Evolutionary conservation across 2,888 invertebrate species (phyloP), one percentile per base, ranked within the genome.

Genomic region (Psococerastis gibbosa): DNA sequence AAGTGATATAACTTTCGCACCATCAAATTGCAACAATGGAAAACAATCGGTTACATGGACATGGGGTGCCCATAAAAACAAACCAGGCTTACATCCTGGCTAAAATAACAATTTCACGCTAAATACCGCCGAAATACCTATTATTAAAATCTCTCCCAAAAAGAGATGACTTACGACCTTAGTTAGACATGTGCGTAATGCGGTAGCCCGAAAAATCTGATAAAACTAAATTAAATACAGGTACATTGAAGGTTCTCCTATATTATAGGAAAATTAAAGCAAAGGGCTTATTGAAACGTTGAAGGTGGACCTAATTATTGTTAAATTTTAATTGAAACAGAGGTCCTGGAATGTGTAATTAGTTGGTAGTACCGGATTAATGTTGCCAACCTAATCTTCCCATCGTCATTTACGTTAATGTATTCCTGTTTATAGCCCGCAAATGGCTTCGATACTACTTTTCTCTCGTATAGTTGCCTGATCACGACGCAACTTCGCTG

Each of bases 321-420:
- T 38, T 17, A 16, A 38, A 38, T 16, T 38, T 38, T 17, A 38
- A 17, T 38, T 17, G 22, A 38, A 38, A 38, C 8, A 18, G 38
- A 38, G 38, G 17, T 38, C 20, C 38, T 38, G 38, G 38, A 38
- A 38, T 38, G 38, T 38, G 20, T 38, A 20, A 38, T 38, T 15
- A 20, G 27, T 27, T 9, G 11, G 6, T 27, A 27, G 8, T 27
- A 27, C 6, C 27, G 27, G 27, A 27, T n/a, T n/a, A n/a, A 27
- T 27, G 27, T 27, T 27, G 27, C 27, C 27, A 27, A 27, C 27
- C 27, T 11, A 9, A 27, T 27, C 27, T 27, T 27, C 11, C 27
- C 27, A 27, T 27, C 27, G 11, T 27, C 27, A 27, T 27, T 27
- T 27, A 27, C 27, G 27, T 27, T 27, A 27, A 27, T 27, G 11